Evolutionary conservation across 2,888 invertebrate genomes (phyloP).

Genomic region (Brachylomia viminalis): DNA sequence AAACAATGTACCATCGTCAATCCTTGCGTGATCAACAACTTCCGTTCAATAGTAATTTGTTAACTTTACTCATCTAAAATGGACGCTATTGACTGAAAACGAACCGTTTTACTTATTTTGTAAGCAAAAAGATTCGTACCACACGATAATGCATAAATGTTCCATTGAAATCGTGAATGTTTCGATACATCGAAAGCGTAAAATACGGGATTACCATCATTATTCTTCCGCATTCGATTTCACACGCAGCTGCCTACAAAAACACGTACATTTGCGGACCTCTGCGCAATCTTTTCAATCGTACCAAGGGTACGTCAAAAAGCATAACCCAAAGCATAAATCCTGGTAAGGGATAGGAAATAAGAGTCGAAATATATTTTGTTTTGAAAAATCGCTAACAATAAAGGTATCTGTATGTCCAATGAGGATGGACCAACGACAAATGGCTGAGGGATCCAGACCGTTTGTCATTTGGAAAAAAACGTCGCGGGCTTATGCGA

Average conservation of each 20-base stretch:
- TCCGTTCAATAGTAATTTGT: no score
- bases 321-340: conserved; percentile 71
- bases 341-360: conserved; percentile 70
- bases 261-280: conserved; percentile 51
- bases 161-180: conserved; percentile 50
- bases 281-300: conserved; percentile 53
- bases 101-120: conserved; percentile 26
- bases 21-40: background rate
- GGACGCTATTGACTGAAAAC: conserved; percentile 23
- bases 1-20: background rate
- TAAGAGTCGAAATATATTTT: conserved; percentile 80
- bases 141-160: conserved; percentile 38
- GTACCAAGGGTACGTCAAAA: conserved; percentile 52
- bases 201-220: conserved; percentile 64
- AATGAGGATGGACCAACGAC: conserved; percentile 72
- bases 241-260: conserved; percentile 49
- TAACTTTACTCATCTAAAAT: conserved; percentile 8
- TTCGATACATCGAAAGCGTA: conserved; percentile 44
- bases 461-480: conserved; percentile 80
- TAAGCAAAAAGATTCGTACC: conserved; percentile 36
- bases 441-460: conserved; percentile 77
- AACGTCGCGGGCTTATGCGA: conserved; percentile 66
- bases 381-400: conserved; percentile 84
- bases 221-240: conserved; percentile 52
- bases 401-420: conserved; percentile 79